Base-by-base conservation (phyloP, 2,797 vertebrate genomes). In the Takifugu ocellatus region DNA sequence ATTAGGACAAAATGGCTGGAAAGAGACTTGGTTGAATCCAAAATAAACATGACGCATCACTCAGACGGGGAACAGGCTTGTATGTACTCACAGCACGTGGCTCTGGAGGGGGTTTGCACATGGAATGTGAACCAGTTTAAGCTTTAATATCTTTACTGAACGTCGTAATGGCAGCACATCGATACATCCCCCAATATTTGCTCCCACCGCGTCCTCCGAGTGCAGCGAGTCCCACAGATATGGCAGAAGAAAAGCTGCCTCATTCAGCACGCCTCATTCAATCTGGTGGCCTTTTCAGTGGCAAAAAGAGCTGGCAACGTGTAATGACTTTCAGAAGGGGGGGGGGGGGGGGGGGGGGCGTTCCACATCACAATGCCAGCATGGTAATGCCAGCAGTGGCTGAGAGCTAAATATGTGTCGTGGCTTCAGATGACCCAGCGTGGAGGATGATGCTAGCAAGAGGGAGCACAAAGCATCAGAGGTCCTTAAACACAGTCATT, bases 301-400 rank as follows among this genome's bases (percentile, higher is more conserved):
- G 75, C 64, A 65, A 72, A 84, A 72, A 84, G 70, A 3, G 51
- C 63, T 79, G 75, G 78, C 78, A 83, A 79, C 77, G 62, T 85
- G 75, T 81, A 83, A 81, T 84, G 72, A 70, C 76, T 79, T 82
- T 79, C 74, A 56, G 63, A 82, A 56, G 7, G 67, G 55, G 72
- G 73, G 61, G 69, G 67, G 55, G 72, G 73, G 61, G 69, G 67
- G 69, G 6, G 67, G 55, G 72, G 73, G 61, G 69, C 66, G 56
- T 78, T 85, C 70, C 62, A 70, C 75, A 72, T 82, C 68, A 68
- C 58, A 61, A 56, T 75, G 78, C 78, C 78, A 80, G 74, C 82
- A 77, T 82, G 68, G 77, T 86, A 89, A 91, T 87, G 83, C 78
- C 89, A 85, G 72, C 75, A 64, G 71, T 82, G 51, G 87, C 88